These are phyloP conservation scores for Pseudococcus jackbeardsleyi DNA, from an alignment of 2,888 invertebrate species.

Conservation along the genomic window DNA sequence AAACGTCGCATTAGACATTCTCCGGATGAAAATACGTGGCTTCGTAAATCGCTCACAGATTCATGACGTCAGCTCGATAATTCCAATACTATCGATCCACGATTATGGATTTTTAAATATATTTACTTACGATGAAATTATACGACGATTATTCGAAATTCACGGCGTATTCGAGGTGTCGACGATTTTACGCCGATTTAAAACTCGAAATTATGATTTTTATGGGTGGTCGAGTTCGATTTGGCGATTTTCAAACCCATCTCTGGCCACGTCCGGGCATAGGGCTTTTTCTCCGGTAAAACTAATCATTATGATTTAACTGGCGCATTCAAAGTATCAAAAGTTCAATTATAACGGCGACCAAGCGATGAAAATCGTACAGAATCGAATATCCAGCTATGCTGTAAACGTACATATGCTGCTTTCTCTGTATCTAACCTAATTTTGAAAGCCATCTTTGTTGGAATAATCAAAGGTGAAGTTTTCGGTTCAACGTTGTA, in stretches of 20 bases:
- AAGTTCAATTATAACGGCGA: slow-evolving; percentile 1
- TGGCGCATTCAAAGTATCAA: neutral
- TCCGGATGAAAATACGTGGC: no score
- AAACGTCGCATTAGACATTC: no score
- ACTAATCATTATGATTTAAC: neutral
- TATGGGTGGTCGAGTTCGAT: neutral
- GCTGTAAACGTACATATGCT: neutral
- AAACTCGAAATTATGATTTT: neutral
- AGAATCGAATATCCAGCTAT: neutral
- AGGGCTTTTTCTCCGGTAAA: neutral
- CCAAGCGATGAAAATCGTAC: slow-evolving; percentile 17
- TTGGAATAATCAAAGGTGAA: neutral
- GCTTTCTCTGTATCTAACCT: slow-evolving; percentile 1
- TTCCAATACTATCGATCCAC: neutral
- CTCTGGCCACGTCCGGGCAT: neutral
- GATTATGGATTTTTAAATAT: neutral
- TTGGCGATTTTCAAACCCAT: neutral
- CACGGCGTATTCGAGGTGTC: neutral
- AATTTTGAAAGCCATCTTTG: neutral
- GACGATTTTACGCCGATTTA: neutral
- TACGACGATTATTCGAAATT: neutral
- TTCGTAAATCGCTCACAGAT: no score
- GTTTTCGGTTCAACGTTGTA: neutral
- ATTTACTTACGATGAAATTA: neutral
- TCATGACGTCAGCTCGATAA: neutral